Evolutionary conservation across 2,113 vertebrate genomes (phyloP).

Genomic region (Sitta europaea): DNA sequence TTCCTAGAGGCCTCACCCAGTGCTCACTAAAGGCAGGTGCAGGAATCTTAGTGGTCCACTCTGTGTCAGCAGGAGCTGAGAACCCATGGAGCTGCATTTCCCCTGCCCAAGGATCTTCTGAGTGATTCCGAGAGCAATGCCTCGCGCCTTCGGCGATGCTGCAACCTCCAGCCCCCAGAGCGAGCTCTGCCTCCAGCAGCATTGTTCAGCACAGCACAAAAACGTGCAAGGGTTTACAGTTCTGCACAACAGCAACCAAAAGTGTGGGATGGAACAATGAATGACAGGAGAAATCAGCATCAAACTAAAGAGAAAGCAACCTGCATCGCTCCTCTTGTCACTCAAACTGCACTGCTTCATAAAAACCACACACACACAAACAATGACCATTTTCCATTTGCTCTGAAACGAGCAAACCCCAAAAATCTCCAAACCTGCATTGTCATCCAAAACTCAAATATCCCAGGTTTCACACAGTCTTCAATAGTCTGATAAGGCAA

Average conservation of each 20-base stretch:
- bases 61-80: not conserved
- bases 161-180: not conserved
- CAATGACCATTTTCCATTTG: conserved; percentile 37
- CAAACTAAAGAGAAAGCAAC: not conserved
- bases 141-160: not conserved
- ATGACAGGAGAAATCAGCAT: not conserved
- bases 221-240: conserved; percentile 62
- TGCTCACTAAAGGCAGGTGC: not conserved
- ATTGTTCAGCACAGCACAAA: conserved; percentile 13
- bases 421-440: not conserved
- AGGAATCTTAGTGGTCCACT: not conserved
- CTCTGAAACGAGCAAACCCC: conserved; percentile 78
- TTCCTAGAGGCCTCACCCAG: not conserved
- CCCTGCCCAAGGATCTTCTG: not conserved
- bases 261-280: not conserved
- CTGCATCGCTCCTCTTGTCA: not conserved
- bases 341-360: not conserved
- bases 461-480: conserved; percentile 44
- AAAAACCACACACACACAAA: not conserved
- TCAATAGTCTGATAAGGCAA: conserved; percentile 82
- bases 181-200: not conserved
- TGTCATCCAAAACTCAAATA: conserved; percentile 60
- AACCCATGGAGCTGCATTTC: not conserved
- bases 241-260: conserved; percentile 48
- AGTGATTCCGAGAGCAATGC: not conserved